Conservation (phyloP, 2,113 vertebrate species). For the Calidris pugnax region DNA sequence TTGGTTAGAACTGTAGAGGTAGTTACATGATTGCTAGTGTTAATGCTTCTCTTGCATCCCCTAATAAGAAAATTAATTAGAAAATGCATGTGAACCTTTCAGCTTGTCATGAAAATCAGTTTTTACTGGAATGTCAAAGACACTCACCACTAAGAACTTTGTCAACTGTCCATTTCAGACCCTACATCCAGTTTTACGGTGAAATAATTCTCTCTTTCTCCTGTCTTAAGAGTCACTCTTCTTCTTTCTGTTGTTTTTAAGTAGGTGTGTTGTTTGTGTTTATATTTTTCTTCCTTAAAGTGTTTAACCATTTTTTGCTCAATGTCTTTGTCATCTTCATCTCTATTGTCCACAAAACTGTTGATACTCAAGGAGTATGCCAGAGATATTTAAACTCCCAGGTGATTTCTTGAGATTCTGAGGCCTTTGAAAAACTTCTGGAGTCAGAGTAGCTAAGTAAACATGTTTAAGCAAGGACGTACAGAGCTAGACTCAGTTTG, state of each 20-base stretch:
- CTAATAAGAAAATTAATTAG: background rate
- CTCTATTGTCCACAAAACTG: background rate
- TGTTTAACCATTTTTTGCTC: background rate
- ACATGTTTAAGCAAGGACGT: accelerated
- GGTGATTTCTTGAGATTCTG: background rate
- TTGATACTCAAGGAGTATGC: background rate
- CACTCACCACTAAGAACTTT: background rate
- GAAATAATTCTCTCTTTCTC: background rate
- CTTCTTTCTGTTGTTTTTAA: background rate
- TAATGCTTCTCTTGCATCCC: background rate
- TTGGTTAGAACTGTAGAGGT: background rate
- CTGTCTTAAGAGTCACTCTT: background rate
- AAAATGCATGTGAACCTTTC: background rate
- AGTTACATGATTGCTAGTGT: background rate
- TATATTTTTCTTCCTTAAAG: background rate
- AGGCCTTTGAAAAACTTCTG: background rate
- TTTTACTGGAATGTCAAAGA: background rate
- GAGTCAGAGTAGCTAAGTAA: background rate
- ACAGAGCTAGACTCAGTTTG: background rate
- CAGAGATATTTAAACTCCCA: background rate
- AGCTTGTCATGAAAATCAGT: background rate
- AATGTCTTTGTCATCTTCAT: background rate
- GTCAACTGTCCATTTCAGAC: background rate
- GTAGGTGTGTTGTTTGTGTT: background rate
- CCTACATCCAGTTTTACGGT: background rate